Evolutionary conservation across 2,113 vertebrate species (phyloP).

Genomic region (Heterotilapia buettikoferi): DNA sequence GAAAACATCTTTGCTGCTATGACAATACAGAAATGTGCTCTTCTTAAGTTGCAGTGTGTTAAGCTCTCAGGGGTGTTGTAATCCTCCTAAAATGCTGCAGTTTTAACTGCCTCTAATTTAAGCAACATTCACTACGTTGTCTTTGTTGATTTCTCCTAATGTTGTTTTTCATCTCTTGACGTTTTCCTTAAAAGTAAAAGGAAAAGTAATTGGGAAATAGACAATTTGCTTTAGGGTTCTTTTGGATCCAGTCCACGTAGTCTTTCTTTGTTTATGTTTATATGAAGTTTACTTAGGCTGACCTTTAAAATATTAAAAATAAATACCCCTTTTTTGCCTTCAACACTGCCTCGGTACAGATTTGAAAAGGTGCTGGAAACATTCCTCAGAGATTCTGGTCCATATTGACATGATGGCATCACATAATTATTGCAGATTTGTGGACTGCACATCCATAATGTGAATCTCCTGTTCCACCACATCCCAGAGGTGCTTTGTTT

Average conservation of each 20-base stretch:
- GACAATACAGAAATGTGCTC: not conserved
- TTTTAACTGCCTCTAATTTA: not conserved
- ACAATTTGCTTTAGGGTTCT: not conserved
- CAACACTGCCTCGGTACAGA: not conserved
- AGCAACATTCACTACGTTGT: not conserved
- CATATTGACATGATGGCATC: not conserved
- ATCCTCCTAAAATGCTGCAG: not conserved
- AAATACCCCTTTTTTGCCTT: not conserved
- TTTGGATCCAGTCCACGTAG: not conserved
- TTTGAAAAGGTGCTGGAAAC: no score
- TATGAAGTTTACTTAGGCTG: not conserved
- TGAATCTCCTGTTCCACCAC: not conserved
- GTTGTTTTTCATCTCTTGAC: not conserved
- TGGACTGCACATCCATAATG: not conserved
- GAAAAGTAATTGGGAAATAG: not conserved
- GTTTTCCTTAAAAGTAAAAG: not conserved
- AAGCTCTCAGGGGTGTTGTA: not conserved
- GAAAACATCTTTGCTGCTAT: not conserved
- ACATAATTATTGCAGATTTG: not conserved
- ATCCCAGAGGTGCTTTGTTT: not conserved
- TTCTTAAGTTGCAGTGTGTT: not conserved
- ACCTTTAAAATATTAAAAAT: not conserved
- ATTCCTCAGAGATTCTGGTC: not conserved
- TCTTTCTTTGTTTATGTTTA: not conserved
- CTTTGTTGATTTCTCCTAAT: not conserved